Evolutionary conservation across 2,797 vertebrate genomes (phyloP).

Genomic region (Falco rusticolus): DNA sequence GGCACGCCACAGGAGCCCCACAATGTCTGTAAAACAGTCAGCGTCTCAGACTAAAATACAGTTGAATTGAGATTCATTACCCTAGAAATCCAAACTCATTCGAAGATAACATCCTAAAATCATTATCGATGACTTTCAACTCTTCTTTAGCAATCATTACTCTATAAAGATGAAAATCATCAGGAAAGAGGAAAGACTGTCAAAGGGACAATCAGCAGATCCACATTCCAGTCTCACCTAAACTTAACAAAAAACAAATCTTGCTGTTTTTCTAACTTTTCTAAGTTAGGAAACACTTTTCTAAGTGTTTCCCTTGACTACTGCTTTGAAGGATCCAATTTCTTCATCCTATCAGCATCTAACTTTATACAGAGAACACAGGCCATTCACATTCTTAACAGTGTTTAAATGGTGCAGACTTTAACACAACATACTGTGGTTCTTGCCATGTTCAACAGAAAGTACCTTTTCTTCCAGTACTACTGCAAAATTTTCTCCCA

Average conservation of each 20-base stretch:
- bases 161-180: background rate
- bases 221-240: background rate
- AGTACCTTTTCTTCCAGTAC: background rate
- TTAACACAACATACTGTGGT: background rate
- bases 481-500: background rate
- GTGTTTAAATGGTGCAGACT: background rate
- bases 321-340: background rate
- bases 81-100: background rate
- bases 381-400: background rate
- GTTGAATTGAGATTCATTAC: background rate
- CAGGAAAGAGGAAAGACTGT: background rate
- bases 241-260: background rate
- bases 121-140: background rate
- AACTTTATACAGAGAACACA: background rate
- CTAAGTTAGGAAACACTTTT: too few species aligned
- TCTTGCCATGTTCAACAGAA: fast-evolving
- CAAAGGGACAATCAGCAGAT: background rate
- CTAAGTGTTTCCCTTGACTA: background rate
- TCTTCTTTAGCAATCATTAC: background rate
- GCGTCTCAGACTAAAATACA: background rate
- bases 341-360: background rate
- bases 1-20: background rate
- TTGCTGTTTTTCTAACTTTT: background rate
- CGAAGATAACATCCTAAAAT: background rate
- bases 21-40: background rate